Evolutionary conservation across 92 coral and sea anemone genomes (phyloP).

Genomic region (Palythoa grandiflora): DNA sequence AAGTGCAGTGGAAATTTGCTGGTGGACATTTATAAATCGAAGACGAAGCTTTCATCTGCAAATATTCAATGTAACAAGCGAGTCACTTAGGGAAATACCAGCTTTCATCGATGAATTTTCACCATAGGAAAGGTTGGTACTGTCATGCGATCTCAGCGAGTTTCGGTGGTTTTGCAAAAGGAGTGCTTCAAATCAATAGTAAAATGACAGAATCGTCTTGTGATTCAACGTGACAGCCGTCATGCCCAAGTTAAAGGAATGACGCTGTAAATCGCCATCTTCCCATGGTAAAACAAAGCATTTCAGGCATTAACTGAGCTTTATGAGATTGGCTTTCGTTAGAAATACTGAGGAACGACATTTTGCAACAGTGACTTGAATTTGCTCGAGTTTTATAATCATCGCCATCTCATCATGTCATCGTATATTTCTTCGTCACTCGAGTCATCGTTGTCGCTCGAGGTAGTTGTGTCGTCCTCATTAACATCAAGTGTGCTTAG

Average conservation of each 20-base stretch:
- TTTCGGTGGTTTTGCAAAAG: background rate
- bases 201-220: background rate
- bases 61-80: background rate
- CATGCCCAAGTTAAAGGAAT: too few species aligned
- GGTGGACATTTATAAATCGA: too few species aligned
- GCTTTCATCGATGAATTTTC: background rate
- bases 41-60: background rate
- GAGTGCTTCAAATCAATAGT: background rate
- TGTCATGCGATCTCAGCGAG: background rate
- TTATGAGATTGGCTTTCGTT: too few species aligned
- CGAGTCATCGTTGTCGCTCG: slow-evolving; percentile 65
- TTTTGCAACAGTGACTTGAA: too few species aligned
- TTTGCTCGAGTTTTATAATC: too few species aligned
- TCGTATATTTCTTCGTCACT: slow-evolving; percentile 68
- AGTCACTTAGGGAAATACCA: background rate
- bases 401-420: slow-evolving; percentile 6
- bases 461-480: slow-evolving; percentile 79
- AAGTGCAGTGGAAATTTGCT: too few species aligned
- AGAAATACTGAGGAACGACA: too few species aligned
- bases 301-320: too few species aligned
- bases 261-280: background rate
- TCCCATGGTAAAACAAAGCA: background rate
- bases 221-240: background rate
- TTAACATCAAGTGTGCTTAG: slow-evolving; percentile 43
- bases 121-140: background rate